Conservation (phyloP, 2,113 vertebrate species). For the Indicator indicator region DNA sequence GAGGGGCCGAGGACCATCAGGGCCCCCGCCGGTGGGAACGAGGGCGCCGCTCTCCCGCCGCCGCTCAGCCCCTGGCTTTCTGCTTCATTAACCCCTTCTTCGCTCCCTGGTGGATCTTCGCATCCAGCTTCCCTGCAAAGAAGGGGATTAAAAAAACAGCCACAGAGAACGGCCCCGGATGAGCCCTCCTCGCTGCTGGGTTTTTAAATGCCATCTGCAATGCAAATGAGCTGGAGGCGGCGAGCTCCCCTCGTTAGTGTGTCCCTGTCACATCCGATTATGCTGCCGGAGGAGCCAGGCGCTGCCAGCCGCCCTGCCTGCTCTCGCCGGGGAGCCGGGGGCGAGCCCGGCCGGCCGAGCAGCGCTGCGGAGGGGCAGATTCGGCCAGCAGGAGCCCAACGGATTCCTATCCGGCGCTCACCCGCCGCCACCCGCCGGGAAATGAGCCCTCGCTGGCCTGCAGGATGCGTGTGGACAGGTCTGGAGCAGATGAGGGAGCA, state of each 20-base stretch:
- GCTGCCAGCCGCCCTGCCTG: constrained; percentile 45
- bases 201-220: constrained; percentile 77
- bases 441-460: background rate
- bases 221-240: constrained; percentile 76
- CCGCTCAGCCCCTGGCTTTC: constrained; percentile 66
- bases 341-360: background rate
- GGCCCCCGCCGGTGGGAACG: constrained; percentile 5
- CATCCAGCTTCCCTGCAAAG: constrained; percentile 92
- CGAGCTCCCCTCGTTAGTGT: constrained; percentile 71
- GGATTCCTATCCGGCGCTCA: constrained; percentile 37
- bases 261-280: constrained; percentile 78
- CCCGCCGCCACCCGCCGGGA: background rate
- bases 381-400: background rate
- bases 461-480: background rate
- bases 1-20: background rate
- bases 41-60: background rate
- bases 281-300: constrained; percentile 66
- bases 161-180: background rate
- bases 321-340: constrained; percentile 29
- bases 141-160: background rate
- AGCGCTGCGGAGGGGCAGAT: background rate
- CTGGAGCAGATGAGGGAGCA: background rate
- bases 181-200: constrained; percentile 59
- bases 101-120: constrained; percentile 93
- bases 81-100: constrained; percentile 95